phyloP scores from a whole-genome alignment of 2,888 invertebrate genomes.

The Neoascia interrupta region DNA sequence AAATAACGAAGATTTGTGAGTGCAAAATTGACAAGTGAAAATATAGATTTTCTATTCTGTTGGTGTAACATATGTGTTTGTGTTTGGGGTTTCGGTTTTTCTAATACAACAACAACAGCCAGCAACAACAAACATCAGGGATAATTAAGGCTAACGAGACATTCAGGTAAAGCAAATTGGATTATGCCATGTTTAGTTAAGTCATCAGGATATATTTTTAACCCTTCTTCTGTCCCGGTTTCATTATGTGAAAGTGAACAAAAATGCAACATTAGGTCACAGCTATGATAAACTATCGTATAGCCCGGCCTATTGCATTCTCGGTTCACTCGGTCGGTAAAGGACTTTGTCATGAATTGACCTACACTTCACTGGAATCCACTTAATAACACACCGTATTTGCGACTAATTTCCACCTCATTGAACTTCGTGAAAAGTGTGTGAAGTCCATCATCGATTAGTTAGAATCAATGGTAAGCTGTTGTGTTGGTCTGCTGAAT shows the following conservation, averaged over 20 bases:
- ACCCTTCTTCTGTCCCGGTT: too few species aligned
- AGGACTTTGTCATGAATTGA: not conserved
- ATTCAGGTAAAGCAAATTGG: conserved; percentile 66
- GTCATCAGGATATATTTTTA: too few species aligned
- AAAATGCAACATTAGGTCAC: too few species aligned
- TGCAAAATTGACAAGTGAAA: conserved; percentile 41
- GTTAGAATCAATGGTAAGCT: conserved; percentile 7
- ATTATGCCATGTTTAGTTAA: conserved; percentile 63
- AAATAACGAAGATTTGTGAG: not conserved
- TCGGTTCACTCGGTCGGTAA: conserved; percentile 20
- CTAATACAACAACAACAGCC: conserved; percentile 24
- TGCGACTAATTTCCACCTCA: conserved; percentile 30
- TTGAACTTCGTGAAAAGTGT: conserved; percentile 49
- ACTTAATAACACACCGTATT: conserved; percentile 20
- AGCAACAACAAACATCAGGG: too few species aligned
- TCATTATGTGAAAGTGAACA: too few species aligned
- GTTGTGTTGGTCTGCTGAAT: conserved; percentile 18
- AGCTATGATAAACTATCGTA: too few species aligned
- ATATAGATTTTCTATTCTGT: not conserved
- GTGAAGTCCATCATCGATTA: conserved; percentile 66
- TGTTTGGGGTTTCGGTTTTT: conserved; percentile 40
- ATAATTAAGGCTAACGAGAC: conserved; percentile 13
- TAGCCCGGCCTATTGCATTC: not conserved
- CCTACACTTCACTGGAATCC: conserved; percentile 9
- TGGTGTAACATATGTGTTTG: conserved; percentile 18